Evolutionary conservation across 2,888 invertebrate genomes (phyloP).

Genomic region (Apoda limacodes): DNA sequence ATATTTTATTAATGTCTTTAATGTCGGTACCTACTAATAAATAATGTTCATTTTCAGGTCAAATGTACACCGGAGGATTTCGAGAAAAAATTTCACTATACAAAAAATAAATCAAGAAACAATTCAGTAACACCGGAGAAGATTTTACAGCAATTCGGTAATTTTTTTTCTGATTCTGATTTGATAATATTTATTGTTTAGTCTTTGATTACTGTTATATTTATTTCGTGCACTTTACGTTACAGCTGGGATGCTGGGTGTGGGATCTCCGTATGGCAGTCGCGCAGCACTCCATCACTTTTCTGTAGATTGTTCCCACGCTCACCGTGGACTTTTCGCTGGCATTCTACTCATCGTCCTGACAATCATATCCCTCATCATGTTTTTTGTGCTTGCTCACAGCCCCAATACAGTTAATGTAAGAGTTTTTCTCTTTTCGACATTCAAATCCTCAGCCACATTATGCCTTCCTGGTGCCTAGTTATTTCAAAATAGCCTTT

Average conservation of each 20-base stretch:
- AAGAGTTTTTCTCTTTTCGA: too few relatives aligned
- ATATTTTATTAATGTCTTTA: too few relatives aligned
- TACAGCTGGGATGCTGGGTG: conserved; percentile 69
- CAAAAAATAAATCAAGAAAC: conserved; percentile 53
- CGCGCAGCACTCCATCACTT: conserved; percentile 72
- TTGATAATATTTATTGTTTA: background rate
- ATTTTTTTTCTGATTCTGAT: too few relatives aligned
- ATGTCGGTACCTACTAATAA: background rate
- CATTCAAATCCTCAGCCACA: too few relatives aligned
- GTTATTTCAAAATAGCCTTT: too few relatives aligned
- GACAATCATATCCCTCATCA: conserved; percentile 87
- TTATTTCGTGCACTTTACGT: conserved; percentile 20
- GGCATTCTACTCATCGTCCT: conserved; percentile 83
- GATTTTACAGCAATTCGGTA: conserved; percentile 63
- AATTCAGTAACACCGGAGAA: conserved; percentile 64
- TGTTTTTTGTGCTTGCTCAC: conserved; percentile 87
- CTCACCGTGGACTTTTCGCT: conserved; percentile 81
- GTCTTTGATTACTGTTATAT: background rate
- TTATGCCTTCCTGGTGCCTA: too few relatives aligned
- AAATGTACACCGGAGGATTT: conserved; percentile 62
- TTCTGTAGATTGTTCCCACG: conserved; percentile 86
- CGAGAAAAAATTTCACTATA: conserved; percentile 46
- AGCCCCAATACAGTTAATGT: conserved; percentile 70
- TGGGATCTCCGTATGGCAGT: conserved; percentile 52
- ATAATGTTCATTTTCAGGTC: conserved; percentile 49